These are phyloP conservation scores for Brachyopa scutellaris DNA, from an alignment of 2,888 invertebrate species.

Conservation along the genomic window DNA sequence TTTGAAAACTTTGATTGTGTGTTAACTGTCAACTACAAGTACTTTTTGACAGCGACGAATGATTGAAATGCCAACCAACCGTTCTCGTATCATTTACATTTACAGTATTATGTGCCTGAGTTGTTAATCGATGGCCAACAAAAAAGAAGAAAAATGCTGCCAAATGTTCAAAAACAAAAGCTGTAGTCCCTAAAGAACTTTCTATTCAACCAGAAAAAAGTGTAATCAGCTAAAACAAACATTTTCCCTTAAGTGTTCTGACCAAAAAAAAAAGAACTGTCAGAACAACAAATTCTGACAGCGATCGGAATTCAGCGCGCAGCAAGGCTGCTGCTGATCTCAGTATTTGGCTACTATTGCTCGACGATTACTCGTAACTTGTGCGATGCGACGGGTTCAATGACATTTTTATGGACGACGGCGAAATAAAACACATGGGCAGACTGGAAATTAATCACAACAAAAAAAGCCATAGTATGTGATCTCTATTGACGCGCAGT, in stretches of 20 bases:
- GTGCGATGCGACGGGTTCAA: constrained; percentile 43
- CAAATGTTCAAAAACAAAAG: no score
- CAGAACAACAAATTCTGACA: constrained; percentile 7
- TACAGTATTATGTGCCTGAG: constrained; percentile 8
- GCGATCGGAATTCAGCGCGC: constrained; percentile 7
- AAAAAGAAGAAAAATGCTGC: not conserved
- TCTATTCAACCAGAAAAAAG: constrained; percentile 25
- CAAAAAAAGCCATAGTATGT: not conserved
- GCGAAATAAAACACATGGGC: constrained; percentile 13
- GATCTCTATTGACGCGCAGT: constrained; percentile 22
- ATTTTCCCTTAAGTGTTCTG: constrained; percentile 5
- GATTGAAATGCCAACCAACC: constrained; percentile 16
- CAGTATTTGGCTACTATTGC: constrained; percentile 16
- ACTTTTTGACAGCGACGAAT: constrained; percentile 2
- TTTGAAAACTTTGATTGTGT: constrained; percentile 1
- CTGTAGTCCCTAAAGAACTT: constrained; percentile 21
- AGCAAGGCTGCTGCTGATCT: not conserved
- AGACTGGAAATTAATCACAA: constrained; percentile 24
- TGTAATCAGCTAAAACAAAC: not conserved
- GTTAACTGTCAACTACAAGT: not conserved
- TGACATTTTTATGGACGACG: constrained; percentile 54
- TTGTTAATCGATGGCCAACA: constrained; percentile 18
- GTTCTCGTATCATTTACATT: constrained; percentile 4
- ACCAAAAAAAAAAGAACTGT: not conserved
- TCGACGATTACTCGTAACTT: constrained; percentile 12